Evolutionary conservation across 2,888 invertebrate genomes (phyloP).

Genomic region (Watsonalla binaria): DNA sequence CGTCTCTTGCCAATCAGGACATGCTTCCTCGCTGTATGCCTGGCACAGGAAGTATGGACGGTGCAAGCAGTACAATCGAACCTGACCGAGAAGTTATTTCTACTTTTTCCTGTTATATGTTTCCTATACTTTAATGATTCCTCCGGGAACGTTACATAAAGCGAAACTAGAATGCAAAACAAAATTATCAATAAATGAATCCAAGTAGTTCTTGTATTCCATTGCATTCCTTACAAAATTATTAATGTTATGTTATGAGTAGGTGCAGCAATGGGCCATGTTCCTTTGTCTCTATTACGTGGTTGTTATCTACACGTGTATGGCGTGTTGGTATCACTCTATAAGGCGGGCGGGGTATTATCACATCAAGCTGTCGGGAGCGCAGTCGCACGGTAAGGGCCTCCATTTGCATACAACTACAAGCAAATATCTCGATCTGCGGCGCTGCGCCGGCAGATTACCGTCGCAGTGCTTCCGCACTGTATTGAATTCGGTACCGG

Average conservation of each 20-base stretch:
- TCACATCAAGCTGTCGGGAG: slow-evolving; percentile 63
- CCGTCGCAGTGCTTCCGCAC: slow-evolving; percentile 64
- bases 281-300: slow-evolving; percentile 71
- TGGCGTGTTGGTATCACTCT: slow-evolving; percentile 67
- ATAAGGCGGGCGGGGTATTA: slow-evolving; percentile 70
- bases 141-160: slow-evolving; percentile 40
- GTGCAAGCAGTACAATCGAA: slow-evolving; percentile 31
- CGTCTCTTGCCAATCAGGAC: slow-evolving; percentile 35
- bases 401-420: slow-evolving; percentile 76
- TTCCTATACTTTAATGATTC: slow-evolving; percentile 46
- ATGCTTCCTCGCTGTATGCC: slow-evolving; percentile 33
- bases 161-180: slow-evolving; percentile 31
- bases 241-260: slow-evolving; percentile 35
- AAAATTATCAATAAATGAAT: slow-evolving; percentile 13
- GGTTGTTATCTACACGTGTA: slow-evolving; percentile 70
- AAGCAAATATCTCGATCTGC: slow-evolving; percentile 72
- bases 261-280: slow-evolving; percentile 45
- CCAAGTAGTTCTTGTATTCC: slow-evolving; percentile 20
- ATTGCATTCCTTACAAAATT: slow-evolving; percentile 18
- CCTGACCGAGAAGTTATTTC: slow-evolving; percentile 50
- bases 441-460: slow-evolving; percentile 59
- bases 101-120: slow-evolving; percentile 37
- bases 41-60: slow-evolving; percentile 43
- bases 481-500: slow-evolving; percentile 69
- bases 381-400: slow-evolving; percentile 67